Base-by-base conservation (phyloP, 1,140 invertebrate genomes). In the Eumaeus atala region DNA sequence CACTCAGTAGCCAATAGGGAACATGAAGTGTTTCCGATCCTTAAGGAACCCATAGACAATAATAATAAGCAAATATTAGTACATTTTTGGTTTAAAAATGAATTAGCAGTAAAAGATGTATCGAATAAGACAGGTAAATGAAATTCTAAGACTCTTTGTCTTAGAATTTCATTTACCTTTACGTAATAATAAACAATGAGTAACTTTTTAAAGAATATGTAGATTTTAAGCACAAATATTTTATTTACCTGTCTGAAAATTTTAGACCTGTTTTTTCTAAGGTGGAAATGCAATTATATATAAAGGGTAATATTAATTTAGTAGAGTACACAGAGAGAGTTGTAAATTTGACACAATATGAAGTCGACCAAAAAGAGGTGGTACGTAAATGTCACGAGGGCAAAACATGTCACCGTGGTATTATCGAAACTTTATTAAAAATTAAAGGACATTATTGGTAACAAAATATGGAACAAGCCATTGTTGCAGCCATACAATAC, bases 11-110 rank as follows among this genome's bases (percentile, higher is more conserved):
- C n/a, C n/a, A n/a, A n/a, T n/a, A n/a, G n/a, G n/a, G n/a, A n/a
- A n/a, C n/a, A n/a, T n/a, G n/a, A n/a, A n/a, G n/a, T n/a, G n/a
- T n/a, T n/a, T n/a, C 50, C 17, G 12, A 67, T 70, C 10, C 44
- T 67, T 48, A 50, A 61, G 8, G 62, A 65, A 48, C 62, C 62
- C 9, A 62, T 67, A 11, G 59, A 70, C 17, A 63, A 54, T n/a
- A n/a, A n/a, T n/a, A n/a, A n/a, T n/a, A n/a, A n/a, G n/a, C n/a
- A n/a, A n/a, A n/a, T n/a, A n/a, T 1, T 66, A 37, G 56, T 66
- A 11, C 21, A 52, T 42, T 33, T 16, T 8, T 67, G 64, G 60
- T 48, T 56, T 38, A 1, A 11, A 6, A 18, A 51, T 18, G 21
- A 37, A 12, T 3, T 51, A 28, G n/a, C 9, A 3, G 49, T 51